These are phyloP conservation scores for Gastrophysa polygoni DNA, from an alignment of 2,888 invertebrate species.

Conservation along the genomic window DNA sequence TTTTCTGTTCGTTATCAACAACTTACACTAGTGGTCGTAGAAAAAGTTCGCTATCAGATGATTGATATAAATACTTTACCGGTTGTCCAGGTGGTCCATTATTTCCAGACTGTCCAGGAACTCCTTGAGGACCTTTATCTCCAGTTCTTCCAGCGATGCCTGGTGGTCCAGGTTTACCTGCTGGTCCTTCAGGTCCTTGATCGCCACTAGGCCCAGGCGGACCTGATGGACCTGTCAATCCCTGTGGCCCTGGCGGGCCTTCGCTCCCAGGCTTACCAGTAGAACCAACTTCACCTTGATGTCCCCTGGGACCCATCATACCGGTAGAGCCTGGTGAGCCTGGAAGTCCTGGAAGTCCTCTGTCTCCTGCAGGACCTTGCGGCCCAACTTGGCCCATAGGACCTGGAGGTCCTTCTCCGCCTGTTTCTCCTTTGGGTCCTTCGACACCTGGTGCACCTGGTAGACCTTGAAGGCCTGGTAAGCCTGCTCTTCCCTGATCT, in stretches of 20 bases:
- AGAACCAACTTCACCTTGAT: constrained; percentile 73
- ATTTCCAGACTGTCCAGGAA: constrained; percentile 68
- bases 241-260: constrained; percentile 73
- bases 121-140: constrained; percentile 76
- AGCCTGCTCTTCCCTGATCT: constrained; percentile 72
- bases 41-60: no score
- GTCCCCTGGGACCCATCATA: constrained; percentile 69
- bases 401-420: constrained; percentile 72
- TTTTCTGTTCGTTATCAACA: no score
- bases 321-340: constrained; percentile 71
- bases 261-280: constrained; percentile 76
- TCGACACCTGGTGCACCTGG: constrained; percentile 75
- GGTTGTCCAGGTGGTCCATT: constrained; percentile 73
- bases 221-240: constrained; percentile 71
- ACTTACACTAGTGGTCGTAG: no score
- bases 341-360: constrained; percentile 67
- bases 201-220: constrained; percentile 67
- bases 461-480: constrained; percentile 70
- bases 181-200: constrained; percentile 65
- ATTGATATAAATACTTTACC: constrained; percentile 54
- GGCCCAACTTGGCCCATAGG: constrained; percentile 73
- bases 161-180: constrained; percentile 73
- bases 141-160: constrained; percentile 76
- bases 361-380: constrained; percentile 71
- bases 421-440: constrained; percentile 77